Conservation (phyloP, 2,888 invertebrate genomes). For the Watsonalla cultraria region DNA sequence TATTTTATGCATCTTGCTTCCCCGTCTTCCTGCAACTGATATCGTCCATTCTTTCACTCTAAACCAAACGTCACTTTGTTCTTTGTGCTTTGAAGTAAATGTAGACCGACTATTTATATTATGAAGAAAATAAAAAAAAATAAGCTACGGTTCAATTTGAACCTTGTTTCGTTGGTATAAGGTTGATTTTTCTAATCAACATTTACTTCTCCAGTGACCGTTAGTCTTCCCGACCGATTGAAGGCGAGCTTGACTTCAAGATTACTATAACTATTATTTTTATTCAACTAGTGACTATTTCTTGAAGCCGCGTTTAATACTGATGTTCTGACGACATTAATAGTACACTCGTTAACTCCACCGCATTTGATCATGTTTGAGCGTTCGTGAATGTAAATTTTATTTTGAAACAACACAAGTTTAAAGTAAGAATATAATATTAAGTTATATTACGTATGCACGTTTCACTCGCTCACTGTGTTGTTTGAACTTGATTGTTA, state of each 20-base stretch:
- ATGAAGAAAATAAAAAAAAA: conserved; percentile 27
- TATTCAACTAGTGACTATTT: conserved; percentile 3
- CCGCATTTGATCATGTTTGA: not conserved
- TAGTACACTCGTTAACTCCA: not conserved
- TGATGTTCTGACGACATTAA: not conserved
- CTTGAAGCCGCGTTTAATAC: not conserved
- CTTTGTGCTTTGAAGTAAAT: conserved; percentile 58
- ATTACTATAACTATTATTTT: conserved; percentile 12
- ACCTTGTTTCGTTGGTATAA: conserved; percentile 22
- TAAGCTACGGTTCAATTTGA: conserved; percentile 20
- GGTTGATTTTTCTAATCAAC: conserved; percentile 39
- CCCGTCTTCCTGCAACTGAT: conserved; percentile 67
- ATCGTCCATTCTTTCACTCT: conserved; percentile 68
- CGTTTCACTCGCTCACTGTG: too few species aligned
- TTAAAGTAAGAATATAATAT: too few species aligned
- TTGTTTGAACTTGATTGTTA: too few species aligned
- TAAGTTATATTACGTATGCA: too few species aligned
- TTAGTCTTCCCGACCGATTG: conserved; percentile 23
- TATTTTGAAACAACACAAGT: not conserved
- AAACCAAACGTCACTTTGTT: conserved; percentile 57
- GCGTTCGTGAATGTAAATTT: not conserved
- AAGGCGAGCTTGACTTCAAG: conserved; percentile 28
- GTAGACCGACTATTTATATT: conserved; percentile 29
- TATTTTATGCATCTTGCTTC: conserved; percentile 55
- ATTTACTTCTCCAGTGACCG: conserved; percentile 48